phyloP scores from a whole-genome alignment of 2,888 invertebrate genomes.

The Rhynchonema sp. region DNA sequence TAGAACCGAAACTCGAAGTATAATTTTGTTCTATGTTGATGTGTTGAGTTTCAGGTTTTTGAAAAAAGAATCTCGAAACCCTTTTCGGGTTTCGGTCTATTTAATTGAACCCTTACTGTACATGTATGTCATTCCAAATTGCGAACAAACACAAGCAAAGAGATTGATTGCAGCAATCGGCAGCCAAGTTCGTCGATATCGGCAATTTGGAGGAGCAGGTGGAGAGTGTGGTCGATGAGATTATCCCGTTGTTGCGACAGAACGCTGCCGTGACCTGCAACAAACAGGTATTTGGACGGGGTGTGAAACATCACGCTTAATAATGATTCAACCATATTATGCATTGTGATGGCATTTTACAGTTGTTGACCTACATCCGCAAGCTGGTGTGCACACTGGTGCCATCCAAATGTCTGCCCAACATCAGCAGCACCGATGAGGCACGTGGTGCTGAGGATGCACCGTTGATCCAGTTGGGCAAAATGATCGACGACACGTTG shows the following conservation, averaged over 20 bases:
- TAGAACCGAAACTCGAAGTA: too few relatives aligned
- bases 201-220: background rate
- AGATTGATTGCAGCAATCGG: too few relatives aligned
- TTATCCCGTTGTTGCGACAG: background rate
- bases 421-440: background rate
- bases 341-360: too few relatives aligned
- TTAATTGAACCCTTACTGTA: too few relatives aligned
- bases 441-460: background rate
- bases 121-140: too few relatives aligned
- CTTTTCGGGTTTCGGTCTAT: too few relatives aligned
- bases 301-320: too few relatives aligned
- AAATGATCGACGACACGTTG: background rate
- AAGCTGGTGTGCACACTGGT: background rate
- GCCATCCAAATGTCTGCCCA: background rate
- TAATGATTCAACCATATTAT: too few relatives aligned
- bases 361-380: background rate
- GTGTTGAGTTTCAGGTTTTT: too few relatives aligned
- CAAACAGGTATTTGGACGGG: background rate
- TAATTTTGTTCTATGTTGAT: too few relatives aligned
- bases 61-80: too few relatives aligned
- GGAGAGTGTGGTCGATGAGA: background rate
- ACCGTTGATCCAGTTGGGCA: background rate
- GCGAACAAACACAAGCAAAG: too few relatives aligned
- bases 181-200: background rate
- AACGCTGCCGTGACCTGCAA: background rate